These are phyloP conservation scores for Prionailurus viverrinus DNA, from an alignment of 2,113 vertebrate species.

Conservation along the genomic window DNA sequence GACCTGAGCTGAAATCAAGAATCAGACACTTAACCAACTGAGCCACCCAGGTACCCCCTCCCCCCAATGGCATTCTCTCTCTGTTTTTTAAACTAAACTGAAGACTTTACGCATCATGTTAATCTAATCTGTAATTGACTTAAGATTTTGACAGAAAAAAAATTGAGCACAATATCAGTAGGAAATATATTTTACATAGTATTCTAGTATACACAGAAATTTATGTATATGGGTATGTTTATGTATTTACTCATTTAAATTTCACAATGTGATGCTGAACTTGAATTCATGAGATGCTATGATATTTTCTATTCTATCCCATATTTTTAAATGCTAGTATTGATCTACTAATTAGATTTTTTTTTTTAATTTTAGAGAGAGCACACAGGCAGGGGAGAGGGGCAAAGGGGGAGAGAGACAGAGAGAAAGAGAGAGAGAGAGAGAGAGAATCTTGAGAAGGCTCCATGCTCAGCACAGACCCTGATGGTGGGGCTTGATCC, in stretches of 20 bases:
- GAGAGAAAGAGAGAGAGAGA: no score
- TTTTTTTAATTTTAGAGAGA: background rate
- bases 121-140: background rate
- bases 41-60: no score
- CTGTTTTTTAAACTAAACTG: background rate
- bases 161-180: background rate
- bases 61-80: no score
- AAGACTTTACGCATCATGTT: background rate
- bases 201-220: background rate
- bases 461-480: no score
- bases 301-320: conserved; percentile 6
- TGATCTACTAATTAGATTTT: background rate
- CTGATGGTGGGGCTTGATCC: no score
- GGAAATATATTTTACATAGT: conserved; percentile 6
- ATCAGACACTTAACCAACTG: no score
- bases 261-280: conserved; percentile 25
- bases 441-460: no score
- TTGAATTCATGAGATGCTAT: background rate
- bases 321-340: conserved; percentile 23
- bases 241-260: background rate
- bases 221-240: background rate
- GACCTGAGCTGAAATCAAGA: no score
- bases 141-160: conserved; percentile 37
- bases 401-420: no score
- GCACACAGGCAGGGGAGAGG: no score